Percentiles rank a stretch among this genome's conserved stretches.
These are phyloP conservation scores for Aphyosemion australe DNA, from an alignment of 2,113 vertebrate genomes.

Conservation along the genomic window DNA sequence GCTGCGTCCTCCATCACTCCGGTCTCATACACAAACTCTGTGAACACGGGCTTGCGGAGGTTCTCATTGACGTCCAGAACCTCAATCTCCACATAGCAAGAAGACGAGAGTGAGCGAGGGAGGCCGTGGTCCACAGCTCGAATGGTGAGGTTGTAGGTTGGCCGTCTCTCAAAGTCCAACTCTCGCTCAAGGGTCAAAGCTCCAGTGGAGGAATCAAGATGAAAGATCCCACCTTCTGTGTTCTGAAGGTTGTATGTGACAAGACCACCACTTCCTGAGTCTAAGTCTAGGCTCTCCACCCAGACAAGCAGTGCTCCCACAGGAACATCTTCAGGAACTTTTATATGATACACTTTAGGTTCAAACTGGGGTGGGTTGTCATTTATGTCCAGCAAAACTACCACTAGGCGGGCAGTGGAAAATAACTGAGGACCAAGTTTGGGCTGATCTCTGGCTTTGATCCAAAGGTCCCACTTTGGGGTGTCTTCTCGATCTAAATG, in stretches of 20 bases:
- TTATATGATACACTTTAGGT: conserved; percentile 82
- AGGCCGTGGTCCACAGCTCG: conserved; percentile 87
- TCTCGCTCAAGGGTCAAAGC: conserved; percentile 87
- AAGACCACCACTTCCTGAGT: conserved; percentile 84
- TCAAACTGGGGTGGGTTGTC: conserved; percentile 91
- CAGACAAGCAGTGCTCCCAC: conserved; percentile 86
- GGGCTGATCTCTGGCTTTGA: conserved; percentile 89
- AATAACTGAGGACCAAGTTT: conserved; percentile 81
- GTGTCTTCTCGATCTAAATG: conserved; percentile 87
- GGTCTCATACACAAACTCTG: conserved; percentile 86
- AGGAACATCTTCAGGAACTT: conserved; percentile 90
- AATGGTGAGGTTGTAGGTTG: conserved; percentile 88
- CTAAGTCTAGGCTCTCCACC: conserved; percentile 89
- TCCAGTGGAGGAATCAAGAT: conserved; percentile 83
- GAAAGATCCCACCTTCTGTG: conserved; percentile 82
- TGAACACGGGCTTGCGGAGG: conserved; percentile 85
- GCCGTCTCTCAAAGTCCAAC: conserved; percentile 89
- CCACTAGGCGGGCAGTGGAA: conserved; percentile 80
- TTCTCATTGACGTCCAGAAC: conserved; percentile 96
- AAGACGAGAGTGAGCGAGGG: conserved; percentile 86
- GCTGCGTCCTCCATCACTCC: conserved; percentile 86
- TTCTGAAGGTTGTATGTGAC: conserved; percentile 86
- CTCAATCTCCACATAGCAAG: conserved; percentile 88
- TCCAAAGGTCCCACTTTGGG: conserved; percentile 82
- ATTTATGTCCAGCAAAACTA: conserved; percentile 89